A percentile compares a stretch with the other conserved stretches of the same genome.
Evolutionary conservation across 1,140 invertebrate genomes (phyloP).

Genomic region (Eumaeus atala): DNA sequence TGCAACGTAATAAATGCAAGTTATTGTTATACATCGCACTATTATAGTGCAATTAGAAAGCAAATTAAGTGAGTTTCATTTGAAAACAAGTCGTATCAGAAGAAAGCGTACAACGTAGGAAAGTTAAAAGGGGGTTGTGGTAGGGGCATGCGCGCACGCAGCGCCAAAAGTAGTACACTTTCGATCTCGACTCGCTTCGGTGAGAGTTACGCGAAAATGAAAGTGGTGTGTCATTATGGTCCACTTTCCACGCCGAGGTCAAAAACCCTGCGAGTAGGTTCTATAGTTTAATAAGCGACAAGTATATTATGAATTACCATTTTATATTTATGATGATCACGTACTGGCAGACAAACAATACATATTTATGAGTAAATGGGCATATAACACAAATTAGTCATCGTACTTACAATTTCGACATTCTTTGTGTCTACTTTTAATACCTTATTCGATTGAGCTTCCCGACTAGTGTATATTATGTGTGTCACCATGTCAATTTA

Average conservation of each 20-base stretch:
- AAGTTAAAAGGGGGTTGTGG: slow-evolving; percentile 40
- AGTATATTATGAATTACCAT: slow-evolving; percentile 11
- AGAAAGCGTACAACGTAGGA: slow-evolving; percentile 60
- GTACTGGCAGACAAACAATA: no score
- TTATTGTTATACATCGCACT: slow-evolving; percentile 28
- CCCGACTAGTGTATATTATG: no score
- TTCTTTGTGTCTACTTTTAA: no score
- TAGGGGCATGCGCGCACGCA: slow-evolving; percentile 61
- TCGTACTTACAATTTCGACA: no score
- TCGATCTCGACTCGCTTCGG: slow-evolving; percentile 64
- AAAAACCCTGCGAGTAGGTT: slow-evolving; percentile 40
- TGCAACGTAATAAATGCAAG: slow-evolving; percentile 7
- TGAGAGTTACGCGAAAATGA: slow-evolving; percentile 72
- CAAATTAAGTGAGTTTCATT: slow-evolving; percentile 58
- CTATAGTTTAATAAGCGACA: slow-evolving; percentile 31
- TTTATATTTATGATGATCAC: not conserved
- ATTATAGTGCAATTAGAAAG: slow-evolving; percentile 71
- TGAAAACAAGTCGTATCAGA: slow-evolving; percentile 43
- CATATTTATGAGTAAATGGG: no score
- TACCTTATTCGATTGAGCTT: no score
- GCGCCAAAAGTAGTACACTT: slow-evolving; percentile 67
- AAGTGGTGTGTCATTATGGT: slow-evolving; percentile 70
- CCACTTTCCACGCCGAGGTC: slow-evolving; percentile 65
- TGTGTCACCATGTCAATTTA: no score
- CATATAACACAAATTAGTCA: no score